phyloP scores from a whole-genome alignment of 2,888 invertebrate genomes.

The Peribatodes rhomboidaria region DNA sequence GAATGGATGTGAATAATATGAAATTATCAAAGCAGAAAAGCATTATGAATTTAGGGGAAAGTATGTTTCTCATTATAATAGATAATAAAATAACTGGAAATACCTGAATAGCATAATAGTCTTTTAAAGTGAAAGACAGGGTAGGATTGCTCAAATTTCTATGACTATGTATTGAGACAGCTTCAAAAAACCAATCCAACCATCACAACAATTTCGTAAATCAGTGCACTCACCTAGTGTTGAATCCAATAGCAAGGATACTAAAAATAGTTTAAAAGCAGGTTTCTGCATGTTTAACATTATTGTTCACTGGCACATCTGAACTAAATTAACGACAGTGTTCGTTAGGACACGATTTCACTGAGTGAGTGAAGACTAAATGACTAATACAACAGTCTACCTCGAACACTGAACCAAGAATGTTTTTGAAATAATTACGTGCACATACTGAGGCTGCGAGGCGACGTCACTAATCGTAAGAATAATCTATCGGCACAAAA shows the following conservation, averaged over 20 bases:
- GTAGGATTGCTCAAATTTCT: slow-evolving; percentile 88
- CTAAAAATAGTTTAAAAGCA: slow-evolving; percentile 41
- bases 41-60: too few species aligned
- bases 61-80: too few species aligned
- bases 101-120: slow-evolving; percentile 92
- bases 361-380: slow-evolving; percentile 37
- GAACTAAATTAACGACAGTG: not conserved
- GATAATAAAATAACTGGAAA: slow-evolving; percentile 9
- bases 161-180: slow-evolving; percentile 91
- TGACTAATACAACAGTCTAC: slow-evolving; percentile 42
- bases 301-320: slow-evolving; percentile 31
- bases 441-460: slow-evolving; percentile 17
- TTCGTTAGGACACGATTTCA: slow-evolving; percentile 25
- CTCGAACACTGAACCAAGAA: slow-evolving; percentile 45
- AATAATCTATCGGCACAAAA: slow-evolving; percentile 7
- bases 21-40: too few species aligned
- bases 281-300: slow-evolving; percentile 33
- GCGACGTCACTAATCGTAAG: slow-evolving; percentile 8
- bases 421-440: slow-evolving; percentile 31
- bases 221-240: slow-evolving; percentile 41
- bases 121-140: slow-evolving; percentile 89
- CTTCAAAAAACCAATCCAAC: too few species aligned
- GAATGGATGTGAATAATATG: too few species aligned
- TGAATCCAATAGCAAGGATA: slow-evolving; percentile 43
- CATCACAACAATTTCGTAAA: not conserved